These are phyloP conservation scores for Trachelus stipa DNA, from an alignment of 2,888 invertebrate genomes.

Conservation along the genomic window DNA sequence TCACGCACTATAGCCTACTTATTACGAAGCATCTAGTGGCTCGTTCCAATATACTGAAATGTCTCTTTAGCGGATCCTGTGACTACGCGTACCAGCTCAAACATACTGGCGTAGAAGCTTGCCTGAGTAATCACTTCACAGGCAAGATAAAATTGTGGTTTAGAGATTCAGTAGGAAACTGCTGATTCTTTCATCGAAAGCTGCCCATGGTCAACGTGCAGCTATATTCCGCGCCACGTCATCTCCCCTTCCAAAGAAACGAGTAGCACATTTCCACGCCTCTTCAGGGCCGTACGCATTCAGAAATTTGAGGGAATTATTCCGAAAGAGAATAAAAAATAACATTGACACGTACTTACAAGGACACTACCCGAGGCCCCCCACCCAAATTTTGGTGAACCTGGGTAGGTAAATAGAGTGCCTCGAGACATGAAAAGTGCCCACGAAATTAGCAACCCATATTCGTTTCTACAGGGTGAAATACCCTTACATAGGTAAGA, in stretches of 20 bases:
- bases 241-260: constrained; percentile 17
- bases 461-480: too few relatives aligned
- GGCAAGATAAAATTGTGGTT: background rate
- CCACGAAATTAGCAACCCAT: too few relatives aligned
- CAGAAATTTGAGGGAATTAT: background rate
- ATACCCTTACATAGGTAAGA: too few relatives aligned
- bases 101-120: background rate
- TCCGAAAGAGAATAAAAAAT: too few relatives aligned
- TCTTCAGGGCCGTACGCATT: constrained; percentile 6
- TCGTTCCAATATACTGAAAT: background rate
- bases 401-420: too few relatives aligned
- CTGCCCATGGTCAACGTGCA: constrained; percentile 10
- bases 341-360: background rate
- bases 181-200: constrained; percentile 9
- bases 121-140: background rate
- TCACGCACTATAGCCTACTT: background rate
- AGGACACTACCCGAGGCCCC: too few relatives aligned
- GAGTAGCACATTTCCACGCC: constrained; percentile 16
- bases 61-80: background rate
- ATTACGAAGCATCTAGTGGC: background rate
- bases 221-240: constrained; percentile 23
- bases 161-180: constrained; percentile 5
- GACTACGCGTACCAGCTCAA: background rate
- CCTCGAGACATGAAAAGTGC: too few relatives aligned
- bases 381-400: too few relatives aligned